Evolutionary conservation across 2,888 invertebrate genomes (phyloP), one percentile per base, ranked within the genome.

Genomic region (Cheilosia vernalis): DNA sequence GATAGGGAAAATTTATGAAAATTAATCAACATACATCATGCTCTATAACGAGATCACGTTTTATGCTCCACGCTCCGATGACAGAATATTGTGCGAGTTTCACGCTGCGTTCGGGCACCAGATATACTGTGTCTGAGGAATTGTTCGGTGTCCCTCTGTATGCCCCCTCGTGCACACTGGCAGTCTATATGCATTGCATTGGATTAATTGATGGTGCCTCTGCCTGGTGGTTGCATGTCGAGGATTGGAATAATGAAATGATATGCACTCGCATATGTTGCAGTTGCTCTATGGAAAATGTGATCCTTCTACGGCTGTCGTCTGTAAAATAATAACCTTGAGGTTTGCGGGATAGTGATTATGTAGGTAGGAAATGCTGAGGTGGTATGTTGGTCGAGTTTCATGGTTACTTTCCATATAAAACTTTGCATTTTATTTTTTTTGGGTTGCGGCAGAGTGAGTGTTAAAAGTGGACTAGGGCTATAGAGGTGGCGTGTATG

Each of bases 21-120:
- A 73, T 73, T 61, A 66, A 80, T 80, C 73, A 80, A 53, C 73
- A 73, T 67, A 73, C 66, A 44, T 44, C 76, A 66, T 66, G 40
- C 24, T 10, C 15, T 51, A 51, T 66, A 66, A 76, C 58, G 58
- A 76, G 66, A 66, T 76, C 66, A 66, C 58, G 76, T 60, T 58
- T 51, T 58, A 40, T 66, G 66, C 58, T 66, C 40, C 51, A 33
- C 49, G 44, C 44, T 51, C 37, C 19, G 42, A 19, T 61, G 55
- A n/a, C 42, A 56, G 33, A 61, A 33, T 40, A 58, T 64, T 70
- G 40, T 64, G 55, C 30, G 58, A 70, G 58, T 42, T 56, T 33
- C 33, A 40, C 21, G 30, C 44, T 77, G 53, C 56, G 27, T 74
- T 64, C 21, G 56, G 30, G n/a, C 30, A 7, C 2, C 27, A 27